A percentile compares a stretch with the other conserved stretches of the same genome.
Evolutionary conservation across 2,888 invertebrate species (phyloP).

Genomic region (Archaeoteleia sp.): DNA sequence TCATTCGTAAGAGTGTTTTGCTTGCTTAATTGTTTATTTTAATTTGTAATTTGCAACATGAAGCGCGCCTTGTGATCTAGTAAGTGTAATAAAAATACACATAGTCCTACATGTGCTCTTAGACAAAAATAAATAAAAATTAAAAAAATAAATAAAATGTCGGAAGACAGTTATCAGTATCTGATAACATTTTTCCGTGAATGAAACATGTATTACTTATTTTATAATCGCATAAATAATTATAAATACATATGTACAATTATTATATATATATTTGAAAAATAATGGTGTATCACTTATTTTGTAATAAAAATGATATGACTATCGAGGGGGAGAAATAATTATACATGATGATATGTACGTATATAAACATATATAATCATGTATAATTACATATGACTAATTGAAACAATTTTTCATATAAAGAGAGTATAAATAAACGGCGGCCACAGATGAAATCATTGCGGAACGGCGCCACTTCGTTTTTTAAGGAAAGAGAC

Average conservation of each 20-base stretch:
- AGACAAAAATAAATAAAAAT: slow-evolving; percentile 19
- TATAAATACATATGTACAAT: slow-evolving; percentile 24
- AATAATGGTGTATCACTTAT: slow-evolving; percentile 32
- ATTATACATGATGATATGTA: too few relatives aligned
- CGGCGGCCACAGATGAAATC: slow-evolving; percentile 32
- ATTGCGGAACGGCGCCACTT: slow-evolving; percentile 35
- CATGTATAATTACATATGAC: slow-evolving; percentile 1
- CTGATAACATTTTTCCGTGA: slow-evolving; percentile 23
- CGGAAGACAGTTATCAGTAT: slow-evolving; percentile 15
- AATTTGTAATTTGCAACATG: slow-evolving; percentile 31
- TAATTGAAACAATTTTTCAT: slow-evolving; percentile 24
- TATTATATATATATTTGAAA: slow-evolving; percentile 7
- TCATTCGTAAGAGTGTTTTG: slow-evolving; percentile 6
- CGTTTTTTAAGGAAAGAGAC: slow-evolving; percentile 43
- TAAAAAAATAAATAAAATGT: slow-evolving; percentile 21
- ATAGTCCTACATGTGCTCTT: slow-evolving; percentile 46
- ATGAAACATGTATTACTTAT: slow-evolving; percentile 44
- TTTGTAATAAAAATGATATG: slow-evolving; percentile 27
- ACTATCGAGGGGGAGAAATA: slow-evolving; percentile 14
- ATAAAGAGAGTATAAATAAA: slow-evolving; percentile 31
- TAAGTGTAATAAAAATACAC: slow-evolving; percentile 27
- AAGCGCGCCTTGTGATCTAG: slow-evolving; percentile 42
- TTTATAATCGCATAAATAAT: slow-evolving; percentile 40
- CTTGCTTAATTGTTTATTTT: slow-evolving; percentile 22
- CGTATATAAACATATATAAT: neutral